Conservation (phyloP, 92 coral and sea anemone genomes). For the Heteractis magnifica region DNA sequence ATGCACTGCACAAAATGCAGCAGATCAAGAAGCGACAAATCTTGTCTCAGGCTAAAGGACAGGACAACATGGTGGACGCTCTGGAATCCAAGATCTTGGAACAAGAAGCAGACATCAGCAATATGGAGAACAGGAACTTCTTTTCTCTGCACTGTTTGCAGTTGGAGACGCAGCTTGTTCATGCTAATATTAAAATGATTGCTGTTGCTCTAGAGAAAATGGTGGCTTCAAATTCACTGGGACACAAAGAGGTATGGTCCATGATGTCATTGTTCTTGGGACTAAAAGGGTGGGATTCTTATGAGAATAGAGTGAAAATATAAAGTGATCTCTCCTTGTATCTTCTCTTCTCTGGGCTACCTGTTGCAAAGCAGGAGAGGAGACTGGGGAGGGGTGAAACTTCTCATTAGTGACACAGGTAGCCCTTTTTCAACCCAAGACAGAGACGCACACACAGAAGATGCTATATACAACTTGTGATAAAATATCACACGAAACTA, state of each 20-base stretch:
- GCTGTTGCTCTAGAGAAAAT: constrained; percentile 78
- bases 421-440: no score
- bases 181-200: constrained; percentile 86
- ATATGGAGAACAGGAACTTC: constrained; percentile 97
- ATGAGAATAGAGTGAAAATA: no score
- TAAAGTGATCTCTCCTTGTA: no score
- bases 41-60: constrained; percentile 95
- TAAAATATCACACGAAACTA: no score
- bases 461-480: no score
- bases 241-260: constrained; percentile 71
- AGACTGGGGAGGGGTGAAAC: no score
- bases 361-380: no score
- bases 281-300: no score
- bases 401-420: no score
- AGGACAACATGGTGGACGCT: constrained; percentile 85
- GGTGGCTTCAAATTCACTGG: constrained; percentile 79
- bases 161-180: constrained; percentile 91
- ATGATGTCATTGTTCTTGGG: neutral
- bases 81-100: constrained; percentile 93
- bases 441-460: no score
- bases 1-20: constrained; percentile 95
- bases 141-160: constrained; percentile 94
- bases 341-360: no score
- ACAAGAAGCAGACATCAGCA: constrained; percentile 94
- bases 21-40: constrained; percentile 97